These are phyloP conservation scores for Drosophila setosimentum DNA, from an alignment of 2,888 invertebrate species.

Conservation along the genomic window DNA sequence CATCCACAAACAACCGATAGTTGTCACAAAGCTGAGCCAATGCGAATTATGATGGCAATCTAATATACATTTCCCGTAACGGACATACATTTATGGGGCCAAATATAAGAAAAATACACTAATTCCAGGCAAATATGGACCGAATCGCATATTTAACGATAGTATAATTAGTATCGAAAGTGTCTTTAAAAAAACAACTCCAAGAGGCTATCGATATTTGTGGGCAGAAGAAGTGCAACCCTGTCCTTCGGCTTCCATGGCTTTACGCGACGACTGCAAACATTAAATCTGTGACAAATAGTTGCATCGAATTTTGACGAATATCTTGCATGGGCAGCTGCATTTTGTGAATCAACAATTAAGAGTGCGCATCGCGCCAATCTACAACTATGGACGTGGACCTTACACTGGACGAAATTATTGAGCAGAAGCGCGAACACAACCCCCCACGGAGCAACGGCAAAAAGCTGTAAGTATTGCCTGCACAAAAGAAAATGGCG, in stretches of 20 bases:
- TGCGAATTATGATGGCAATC: too few species aligned
- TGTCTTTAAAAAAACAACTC: not conserved
- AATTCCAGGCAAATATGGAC: too few species aligned
- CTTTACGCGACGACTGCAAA: not conserved
- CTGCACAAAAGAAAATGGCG: slow-evolving; percentile 60
- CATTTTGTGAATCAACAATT: slow-evolving; percentile 1
- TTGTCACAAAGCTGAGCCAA: not conserved
- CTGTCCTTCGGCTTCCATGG: slow-evolving; percentile 17
- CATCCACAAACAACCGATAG: not conserved
- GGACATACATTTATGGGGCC: not conserved
- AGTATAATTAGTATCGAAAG: not conserved
- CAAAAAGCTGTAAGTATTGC: slow-evolving; percentile 64
- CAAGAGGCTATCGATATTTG: slow-evolving; percentile 14
- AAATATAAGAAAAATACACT: not conserved
- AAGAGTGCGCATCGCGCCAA: slow-evolving; percentile 13
- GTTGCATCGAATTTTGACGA: not conserved
- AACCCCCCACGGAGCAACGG: slow-evolving; percentile 41
- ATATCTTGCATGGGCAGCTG: not conserved
- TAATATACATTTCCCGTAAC: not conserved
- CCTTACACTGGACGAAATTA: slow-evolving; percentile 65
- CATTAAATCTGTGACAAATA: not conserved
- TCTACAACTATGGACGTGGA: slow-evolving; percentile 56
- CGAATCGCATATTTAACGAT: not conserved
- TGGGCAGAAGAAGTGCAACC: not conserved
- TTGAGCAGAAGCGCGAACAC: slow-evolving; percentile 62